These are phyloP conservation scores for Reticulitermes lucifugus DNA, from an alignment of 2,888 invertebrate genomes.

Conservation along the genomic window DNA sequence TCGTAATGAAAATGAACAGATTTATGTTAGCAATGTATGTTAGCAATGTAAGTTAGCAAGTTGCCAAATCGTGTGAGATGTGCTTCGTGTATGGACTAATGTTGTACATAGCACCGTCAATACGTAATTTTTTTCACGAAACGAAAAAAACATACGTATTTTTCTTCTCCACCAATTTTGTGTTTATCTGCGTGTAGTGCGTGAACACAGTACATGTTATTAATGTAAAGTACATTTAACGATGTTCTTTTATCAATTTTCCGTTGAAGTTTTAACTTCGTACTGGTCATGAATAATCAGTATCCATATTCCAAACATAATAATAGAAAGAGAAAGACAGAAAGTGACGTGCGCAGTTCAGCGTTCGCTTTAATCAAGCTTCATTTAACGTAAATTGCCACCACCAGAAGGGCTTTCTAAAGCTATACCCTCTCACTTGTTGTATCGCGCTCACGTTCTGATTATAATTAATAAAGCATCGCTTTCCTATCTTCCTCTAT, in stretches of 20 bases:
- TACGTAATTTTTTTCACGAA: neutral
- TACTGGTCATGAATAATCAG: too few species aligned
- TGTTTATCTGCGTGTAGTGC: too few species aligned
- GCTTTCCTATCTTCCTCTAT: neutral
- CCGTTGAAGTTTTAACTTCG: too few species aligned
- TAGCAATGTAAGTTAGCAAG: neutral
- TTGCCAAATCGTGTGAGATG: neutral
- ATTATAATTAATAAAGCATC: conserved; percentile 45
- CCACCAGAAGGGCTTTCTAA: neutral
- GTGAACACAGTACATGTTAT: neutral
- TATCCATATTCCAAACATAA: neutral
- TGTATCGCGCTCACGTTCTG: conserved; percentile 16
- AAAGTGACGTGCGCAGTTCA: neutral
- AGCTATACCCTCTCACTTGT: neutral
- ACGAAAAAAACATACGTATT: neutral
- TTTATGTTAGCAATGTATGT: too few species aligned
- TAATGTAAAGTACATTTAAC: neutral
- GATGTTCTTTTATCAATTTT: too few species aligned
- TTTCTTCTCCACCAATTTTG: too few species aligned
- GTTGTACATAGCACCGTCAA: neutral
- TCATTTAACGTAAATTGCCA: conserved; percentile 28
- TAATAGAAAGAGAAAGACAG: neutral
- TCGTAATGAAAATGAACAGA: neutral
- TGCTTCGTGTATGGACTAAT: neutral
- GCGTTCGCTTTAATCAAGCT: conserved; percentile 6